phyloP scores from a whole-genome alignment of 1,140 invertebrate genomes.

The Brachionus asplanchnoidis region DNA sequence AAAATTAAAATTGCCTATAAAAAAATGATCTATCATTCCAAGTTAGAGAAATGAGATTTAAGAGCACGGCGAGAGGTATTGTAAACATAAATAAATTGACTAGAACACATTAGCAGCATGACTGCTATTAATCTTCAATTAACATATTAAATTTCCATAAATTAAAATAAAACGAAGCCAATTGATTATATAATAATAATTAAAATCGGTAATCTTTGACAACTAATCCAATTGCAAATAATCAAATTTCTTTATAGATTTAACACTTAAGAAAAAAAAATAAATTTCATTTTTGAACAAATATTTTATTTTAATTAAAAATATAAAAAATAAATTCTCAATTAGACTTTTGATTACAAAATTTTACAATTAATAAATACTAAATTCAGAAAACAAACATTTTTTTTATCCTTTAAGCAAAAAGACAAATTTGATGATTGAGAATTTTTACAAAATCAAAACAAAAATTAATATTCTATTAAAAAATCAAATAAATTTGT shows the following conservation, averaged over 20 bases:
- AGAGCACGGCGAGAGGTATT: no score
- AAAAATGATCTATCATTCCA: no score
- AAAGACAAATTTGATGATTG: background rate
- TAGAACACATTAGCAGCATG: background rate
- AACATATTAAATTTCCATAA: background rate
- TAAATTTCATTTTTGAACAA: background rate
- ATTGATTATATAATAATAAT: background rate
- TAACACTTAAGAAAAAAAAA: background rate
- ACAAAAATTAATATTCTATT: background rate
- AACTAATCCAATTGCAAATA: background rate
- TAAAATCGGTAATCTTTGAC: background rate
- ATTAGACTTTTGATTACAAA: background rate
- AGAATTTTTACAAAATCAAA: background rate
- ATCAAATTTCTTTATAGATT: background rate
- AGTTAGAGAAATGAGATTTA: no score
- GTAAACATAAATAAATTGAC: no score
- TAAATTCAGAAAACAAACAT: background rate
- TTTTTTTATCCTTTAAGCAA: background rate
- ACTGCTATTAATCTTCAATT: background rate
- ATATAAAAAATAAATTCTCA: background rate
- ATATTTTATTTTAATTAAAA: background rate
- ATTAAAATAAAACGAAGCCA: background rate
- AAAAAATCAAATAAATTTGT: slow-evolving; percentile 1
- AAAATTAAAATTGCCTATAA: no score
- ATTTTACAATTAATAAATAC: slow-evolving; percentile 6